A percentile compares a stretch with the other conserved stretches of the same genome.
Conservation (phyloP, 1,140 invertebrate genomes). For the Achroia grisella region DNA sequence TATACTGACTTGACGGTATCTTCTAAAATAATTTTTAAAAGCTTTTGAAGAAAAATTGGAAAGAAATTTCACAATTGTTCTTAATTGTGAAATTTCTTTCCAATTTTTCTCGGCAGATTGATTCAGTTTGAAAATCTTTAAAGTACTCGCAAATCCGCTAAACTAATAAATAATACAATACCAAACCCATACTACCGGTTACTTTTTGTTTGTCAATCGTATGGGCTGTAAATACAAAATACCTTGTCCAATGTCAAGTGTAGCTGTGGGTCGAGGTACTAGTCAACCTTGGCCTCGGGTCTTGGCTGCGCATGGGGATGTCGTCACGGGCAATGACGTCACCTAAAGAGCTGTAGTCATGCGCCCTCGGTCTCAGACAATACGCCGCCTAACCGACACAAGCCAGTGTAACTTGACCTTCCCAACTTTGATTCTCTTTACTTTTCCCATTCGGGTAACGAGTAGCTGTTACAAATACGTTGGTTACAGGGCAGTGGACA, state of each 20-base stretch:
- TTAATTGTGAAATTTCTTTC: no score
- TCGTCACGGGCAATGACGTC: conserved; percentile 28
- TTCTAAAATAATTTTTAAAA: no score
- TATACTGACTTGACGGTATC: no score
- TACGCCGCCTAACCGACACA: conserved; percentile 5
- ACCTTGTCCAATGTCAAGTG: conserved; percentile 35
- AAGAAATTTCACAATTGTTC: no score
- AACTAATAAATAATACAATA: no score
- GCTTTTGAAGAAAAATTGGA: no score
- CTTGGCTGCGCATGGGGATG: conserved; percentile 30
- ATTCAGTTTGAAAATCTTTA: no score
- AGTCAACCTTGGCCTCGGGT: conserved; percentile 35
- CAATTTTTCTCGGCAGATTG: no score
- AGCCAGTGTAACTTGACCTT: not conserved
- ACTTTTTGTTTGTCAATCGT: no score
- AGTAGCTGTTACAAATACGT: no score
- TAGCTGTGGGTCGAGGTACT: conserved; percentile 19
- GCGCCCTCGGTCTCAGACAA: conserved; percentile 16
- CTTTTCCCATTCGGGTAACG: not conserved
- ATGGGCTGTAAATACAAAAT: not conserved
- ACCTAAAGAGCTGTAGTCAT: conserved; percentile 10
- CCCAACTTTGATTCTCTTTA: not conserved
- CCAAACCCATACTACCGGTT: no score
- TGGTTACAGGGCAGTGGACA: no score
- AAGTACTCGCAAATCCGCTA: not conserved